Evolutionary conservation across 2,113 vertebrate genomes (phyloP).

Genomic region (Bubo bubo): DNA sequence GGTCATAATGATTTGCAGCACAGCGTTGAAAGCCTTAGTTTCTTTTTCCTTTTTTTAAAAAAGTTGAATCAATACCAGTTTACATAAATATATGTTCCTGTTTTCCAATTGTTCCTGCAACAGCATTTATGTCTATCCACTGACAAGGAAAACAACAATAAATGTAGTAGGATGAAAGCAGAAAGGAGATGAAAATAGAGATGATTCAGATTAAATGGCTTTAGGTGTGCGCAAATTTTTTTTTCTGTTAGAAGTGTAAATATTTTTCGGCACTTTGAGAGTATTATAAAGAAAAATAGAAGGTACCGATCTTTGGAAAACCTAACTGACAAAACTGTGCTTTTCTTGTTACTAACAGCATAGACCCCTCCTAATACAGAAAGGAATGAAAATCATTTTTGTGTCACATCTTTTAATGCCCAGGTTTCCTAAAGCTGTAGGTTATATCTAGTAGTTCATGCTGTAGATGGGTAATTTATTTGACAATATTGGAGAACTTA

Average conservation of each 20-base stretch:
- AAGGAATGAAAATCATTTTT: background rate
- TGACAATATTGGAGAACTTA: background rate
- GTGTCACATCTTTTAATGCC: background rate
- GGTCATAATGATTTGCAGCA: slow-evolving; percentile 67
- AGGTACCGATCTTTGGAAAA: background rate
- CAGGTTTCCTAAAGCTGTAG: background rate
- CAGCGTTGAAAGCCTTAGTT: slow-evolving; percentile 41
- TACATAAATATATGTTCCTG: slow-evolving; percentile 75
- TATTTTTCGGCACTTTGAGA: background rate
- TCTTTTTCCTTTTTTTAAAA: slow-evolving; percentile 17
- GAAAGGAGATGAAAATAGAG: slow-evolving; percentile 41
- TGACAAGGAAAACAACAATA: slow-evolving; percentile 37
- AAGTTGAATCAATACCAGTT: slow-evolving; percentile 74
- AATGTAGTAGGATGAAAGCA: slow-evolving; percentile 16
- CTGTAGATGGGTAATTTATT: background rate
- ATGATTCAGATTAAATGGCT: slow-evolving; percentile 28
- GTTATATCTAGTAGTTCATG: background rate
- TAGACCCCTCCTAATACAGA: background rate
- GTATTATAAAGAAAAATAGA: slow-evolving; percentile 24
- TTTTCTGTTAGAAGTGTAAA: background rate
- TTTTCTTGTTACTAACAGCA: background rate
- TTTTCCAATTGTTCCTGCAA: slow-evolving; percentile 68
- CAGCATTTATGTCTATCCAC: slow-evolving; percentile 19
- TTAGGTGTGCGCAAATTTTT: background rate
- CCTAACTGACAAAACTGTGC: background rate